These are phyloP conservation scores for Pseudoips prasinana DNA, from an alignment of 2,888 invertebrate species.

Conservation along the genomic window DNA sequence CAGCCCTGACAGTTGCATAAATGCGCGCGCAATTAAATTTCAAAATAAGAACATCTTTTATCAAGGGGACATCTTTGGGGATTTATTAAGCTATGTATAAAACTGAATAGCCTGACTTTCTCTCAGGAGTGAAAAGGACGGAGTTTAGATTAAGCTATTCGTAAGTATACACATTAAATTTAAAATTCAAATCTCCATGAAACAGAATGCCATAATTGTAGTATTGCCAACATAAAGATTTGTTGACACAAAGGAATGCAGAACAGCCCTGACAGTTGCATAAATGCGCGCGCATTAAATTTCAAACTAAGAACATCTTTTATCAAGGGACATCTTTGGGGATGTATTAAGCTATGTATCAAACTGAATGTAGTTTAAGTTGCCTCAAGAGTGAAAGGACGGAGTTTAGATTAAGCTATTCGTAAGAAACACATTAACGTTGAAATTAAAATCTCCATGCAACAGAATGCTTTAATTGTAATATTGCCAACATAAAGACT, in stretches of 20 bases:
- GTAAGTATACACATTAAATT: too few species aligned
- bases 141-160: too few species aligned
- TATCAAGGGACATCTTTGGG: conserved; percentile 31
- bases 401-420: too few species aligned
- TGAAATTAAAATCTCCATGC: too few species aligned
- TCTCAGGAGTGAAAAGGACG: conserved; percentile 11
- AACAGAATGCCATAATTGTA: too few species aligned
- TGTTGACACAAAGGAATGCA: too few species aligned
- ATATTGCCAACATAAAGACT: too few species aligned
- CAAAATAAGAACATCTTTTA: conserved; percentile 58
- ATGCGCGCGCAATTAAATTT: conserved; percentile 56
- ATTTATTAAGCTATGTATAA: conserved; percentile 20
- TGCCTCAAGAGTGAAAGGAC: conserved; percentile 12
- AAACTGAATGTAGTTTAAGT: conserved; percentile 20
- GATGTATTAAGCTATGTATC: conserved; percentile 23
- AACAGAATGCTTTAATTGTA: too few species aligned
- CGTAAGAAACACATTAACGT: too few species aligned
- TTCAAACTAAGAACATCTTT: conserved; percentile 59
- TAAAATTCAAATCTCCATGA: too few species aligned
- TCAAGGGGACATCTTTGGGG: conserved; percentile 29
- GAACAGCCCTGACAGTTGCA: conserved; percentile 40
- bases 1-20: conserved; percentile 43
- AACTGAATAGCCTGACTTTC: conserved; percentile 18
- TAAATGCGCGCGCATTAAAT: conserved; percentile 55
- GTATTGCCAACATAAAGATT: too few species aligned